Base-by-base conservation (phyloP, 2,888 invertebrate genomes). In the Smittia sp. region DNA sequence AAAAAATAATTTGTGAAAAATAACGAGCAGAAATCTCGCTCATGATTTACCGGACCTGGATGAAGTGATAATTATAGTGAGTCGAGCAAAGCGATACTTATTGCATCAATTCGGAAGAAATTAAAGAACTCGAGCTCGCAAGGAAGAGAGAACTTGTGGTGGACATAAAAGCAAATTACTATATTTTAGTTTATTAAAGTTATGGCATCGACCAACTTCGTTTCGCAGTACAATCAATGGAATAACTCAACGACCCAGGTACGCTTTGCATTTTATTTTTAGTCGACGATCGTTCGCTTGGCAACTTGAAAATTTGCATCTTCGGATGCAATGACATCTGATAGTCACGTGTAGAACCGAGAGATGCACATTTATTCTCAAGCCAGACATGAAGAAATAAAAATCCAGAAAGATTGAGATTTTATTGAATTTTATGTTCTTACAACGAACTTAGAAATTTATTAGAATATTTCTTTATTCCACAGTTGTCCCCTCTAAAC, bases 401-500 rank as follows among this genome's bases (percentile, higher is more conserved):
- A 15, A 6, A 7, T 52, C 52, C 4, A 52, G 18, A 52, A 52
- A n/a, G 7, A 4, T 54, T 54, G 18, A 54, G 6, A 15, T 54
- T 54, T 54, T 54, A n/a, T n/a, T n/a, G n/a, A n/a, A n/a, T n/a
- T n/a, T n/a, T n/a, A n/a, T n/a, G n/a, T n/a, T n/a, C n/a, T 15
- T 7, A 2, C 15, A 54, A 54, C n/a, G n/a, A n/a, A n/a, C n/a
- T n/a, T n/a, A n/a, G n/a, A n/a, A n/a, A n/a, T n/a, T n/a, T n/a
- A n/a, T n/a, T n/a, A n/a, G n/a, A 32, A 32, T 32, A 32, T 32
- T 32, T 32, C 32, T 32, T 46, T 46, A 11, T 9, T 69, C 27
- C 27, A 27, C 15, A 74, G 74, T 67, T 74, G 32, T 69, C 69
- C 27, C 74, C 74, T 27, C 24, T 75, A 38, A 75, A 75, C 62